Percentiles rank a stretch among this genome's conserved stretches.
phyloP scores from a whole-genome alignment of 2,113 vertebrate genomes.

The Rhagologus leucostigma region DNA sequence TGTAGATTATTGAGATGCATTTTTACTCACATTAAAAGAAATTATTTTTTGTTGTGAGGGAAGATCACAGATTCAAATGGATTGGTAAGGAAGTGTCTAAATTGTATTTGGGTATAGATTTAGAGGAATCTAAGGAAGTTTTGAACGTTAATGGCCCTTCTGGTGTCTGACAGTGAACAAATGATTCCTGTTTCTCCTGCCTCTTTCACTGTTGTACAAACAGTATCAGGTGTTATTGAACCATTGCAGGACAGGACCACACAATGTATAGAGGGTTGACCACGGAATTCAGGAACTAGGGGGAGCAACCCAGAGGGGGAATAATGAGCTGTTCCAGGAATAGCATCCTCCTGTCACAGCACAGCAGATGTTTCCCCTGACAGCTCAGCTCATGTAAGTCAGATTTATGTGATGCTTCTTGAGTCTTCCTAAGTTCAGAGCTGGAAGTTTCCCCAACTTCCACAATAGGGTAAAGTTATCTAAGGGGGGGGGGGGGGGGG shows the following conservation, averaged over 20 bases:
- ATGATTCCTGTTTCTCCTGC: neutral
- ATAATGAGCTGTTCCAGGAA: neutral
- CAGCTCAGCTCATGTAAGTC: neutral
- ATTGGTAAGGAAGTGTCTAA: neutral
- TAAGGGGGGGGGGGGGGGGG: accelerated
- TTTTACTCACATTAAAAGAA: neutral
- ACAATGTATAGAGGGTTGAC: neutral
- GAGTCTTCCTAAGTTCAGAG: neutral
- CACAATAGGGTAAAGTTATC: neutral
- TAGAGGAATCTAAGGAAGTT: neutral
- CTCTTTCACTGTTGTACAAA: neutral
- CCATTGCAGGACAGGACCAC: neutral
- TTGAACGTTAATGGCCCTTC: neutral
- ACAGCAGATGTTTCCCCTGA: neutral
- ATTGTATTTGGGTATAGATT: neutral
- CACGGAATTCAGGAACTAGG: neutral
- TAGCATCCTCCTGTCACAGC: neutral
- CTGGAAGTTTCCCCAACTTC: neutral
- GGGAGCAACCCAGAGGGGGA: neutral
- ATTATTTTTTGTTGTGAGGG: neutral
- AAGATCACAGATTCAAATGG: neutral
- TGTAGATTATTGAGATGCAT: neutral
- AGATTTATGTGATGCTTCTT: neutral
- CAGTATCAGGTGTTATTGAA: neutral
- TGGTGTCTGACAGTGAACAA: neutral